Evolutionary conservation across 2,797 vertebrate species (phyloP).

Genomic region (Sorex maritimensis): DNA sequence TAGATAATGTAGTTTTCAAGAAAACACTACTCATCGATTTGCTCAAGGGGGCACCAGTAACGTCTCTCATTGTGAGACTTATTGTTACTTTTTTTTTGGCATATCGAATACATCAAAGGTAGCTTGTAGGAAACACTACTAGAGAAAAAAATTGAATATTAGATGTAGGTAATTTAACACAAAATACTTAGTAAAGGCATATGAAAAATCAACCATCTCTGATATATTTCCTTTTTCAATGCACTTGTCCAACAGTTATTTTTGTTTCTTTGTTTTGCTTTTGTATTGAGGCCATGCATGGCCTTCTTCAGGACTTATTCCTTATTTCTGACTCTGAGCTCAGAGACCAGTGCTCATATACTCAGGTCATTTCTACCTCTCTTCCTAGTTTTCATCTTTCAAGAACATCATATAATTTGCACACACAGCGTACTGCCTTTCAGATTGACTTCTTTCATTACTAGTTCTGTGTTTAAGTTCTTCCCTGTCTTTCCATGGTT

Average conservation of each 20-base stretch:
- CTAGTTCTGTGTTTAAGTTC: background rate
- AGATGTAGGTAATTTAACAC: background rate
- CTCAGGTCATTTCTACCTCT: background rate
- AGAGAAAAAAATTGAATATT: background rate
- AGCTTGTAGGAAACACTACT: no score
- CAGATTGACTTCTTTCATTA: background rate
- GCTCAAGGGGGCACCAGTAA: no score
- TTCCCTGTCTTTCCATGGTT: background rate
- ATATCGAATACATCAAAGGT: no score
- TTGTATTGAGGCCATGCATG: background rate
- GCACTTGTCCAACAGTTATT: background rate
- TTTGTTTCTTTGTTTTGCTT: background rate
- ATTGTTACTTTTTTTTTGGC: no score
- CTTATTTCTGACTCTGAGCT: background rate
- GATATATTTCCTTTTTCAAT: background rate
- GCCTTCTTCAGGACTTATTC: no score
- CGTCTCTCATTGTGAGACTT: no score
- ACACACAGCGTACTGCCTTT: background rate
- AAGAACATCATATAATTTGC: background rate
- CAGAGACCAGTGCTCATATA: background rate
- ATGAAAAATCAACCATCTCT: background rate
- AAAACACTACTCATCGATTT: background rate
- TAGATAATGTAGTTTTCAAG: background rate
- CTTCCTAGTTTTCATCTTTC: slow-evolving; percentile 2
- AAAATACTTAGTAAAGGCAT: background rate